phyloP scores from a whole-genome alignment of 2,888 invertebrate genomes.

The Drosophila nr. medialis region DNA sequence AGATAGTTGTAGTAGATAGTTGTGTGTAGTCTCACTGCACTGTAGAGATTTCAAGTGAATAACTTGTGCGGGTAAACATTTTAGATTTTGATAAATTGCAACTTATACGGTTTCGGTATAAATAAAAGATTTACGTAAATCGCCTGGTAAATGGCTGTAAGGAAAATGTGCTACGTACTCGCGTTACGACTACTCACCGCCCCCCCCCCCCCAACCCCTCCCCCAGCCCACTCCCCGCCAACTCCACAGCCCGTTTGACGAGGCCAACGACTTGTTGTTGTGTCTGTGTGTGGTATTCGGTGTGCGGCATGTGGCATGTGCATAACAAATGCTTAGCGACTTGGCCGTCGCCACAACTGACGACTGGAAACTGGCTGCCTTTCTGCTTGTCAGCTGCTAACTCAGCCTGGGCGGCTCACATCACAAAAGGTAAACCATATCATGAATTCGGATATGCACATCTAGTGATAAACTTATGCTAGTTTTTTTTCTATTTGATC shows the following conservation, averaged over 20 bases:
- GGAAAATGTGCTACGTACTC: conserved; percentile 71
- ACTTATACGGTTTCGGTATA: conserved; percentile 81
- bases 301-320: conserved; percentile 54
- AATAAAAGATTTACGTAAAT: conserved; percentile 81
- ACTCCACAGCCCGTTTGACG: conserved; percentile 9
- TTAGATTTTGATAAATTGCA: conserved; percentile 82
- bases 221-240: background rate
- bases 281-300: conserved; percentile 34
- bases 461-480: conserved; percentile 46
- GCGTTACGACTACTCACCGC: conserved; percentile 15
- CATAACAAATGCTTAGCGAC: conserved; percentile 78
- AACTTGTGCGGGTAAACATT: conserved; percentile 82
- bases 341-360: conserved; percentile 60
- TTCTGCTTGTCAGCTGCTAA: conserved; percentile 51
- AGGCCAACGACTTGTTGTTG: conserved; percentile 37
- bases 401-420: conserved; percentile 57
- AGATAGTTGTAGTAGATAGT: conserved; percentile 14
- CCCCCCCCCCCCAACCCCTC: background rate
- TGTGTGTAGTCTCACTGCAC: conserved; percentile 49
- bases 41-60: conserved; percentile 81
- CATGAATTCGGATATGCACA: conserved; percentile 73
- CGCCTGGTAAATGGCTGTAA: conserved; percentile 82
- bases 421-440: conserved; percentile 70
- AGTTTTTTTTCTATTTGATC: conserved; percentile 6
- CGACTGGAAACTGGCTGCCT: conserved; percentile 35